Percentiles rank a stretch among this genome's conserved stretches.
These are phyloP conservation scores for Garra rufa DNA, from an alignment of 2,113 vertebrate genomes.

Conservation along the genomic window DNA sequence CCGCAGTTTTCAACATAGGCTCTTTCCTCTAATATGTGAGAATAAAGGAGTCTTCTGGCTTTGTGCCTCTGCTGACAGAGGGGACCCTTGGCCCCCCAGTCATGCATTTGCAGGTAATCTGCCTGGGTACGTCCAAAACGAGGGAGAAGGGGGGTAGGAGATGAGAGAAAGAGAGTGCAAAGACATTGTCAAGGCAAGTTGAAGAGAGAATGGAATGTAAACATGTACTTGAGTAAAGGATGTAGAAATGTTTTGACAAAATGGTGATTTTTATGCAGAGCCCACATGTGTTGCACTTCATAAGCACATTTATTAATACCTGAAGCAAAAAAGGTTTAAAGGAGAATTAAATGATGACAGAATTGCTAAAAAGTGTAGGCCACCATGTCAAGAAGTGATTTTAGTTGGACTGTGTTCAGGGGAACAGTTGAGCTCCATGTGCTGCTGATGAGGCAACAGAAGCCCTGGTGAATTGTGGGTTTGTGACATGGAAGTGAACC, in stretches of 20 bases:
- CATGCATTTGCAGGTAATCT: conserved; percentile 68
- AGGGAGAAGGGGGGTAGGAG: conserved; percentile 11
- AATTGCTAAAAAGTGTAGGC: not conserved
- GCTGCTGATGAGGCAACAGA: conserved; percentile 39
- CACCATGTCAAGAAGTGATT: not conserved
- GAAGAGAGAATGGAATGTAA: conserved; percentile 63
- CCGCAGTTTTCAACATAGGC: conserved; percentile 51
- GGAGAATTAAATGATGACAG: not conserved
- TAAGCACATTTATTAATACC: not conserved
- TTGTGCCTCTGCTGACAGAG: conserved; percentile 65
- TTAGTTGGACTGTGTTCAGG: not conserved
- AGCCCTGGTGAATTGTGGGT: conserved; percentile 18
- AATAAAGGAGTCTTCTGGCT: conserved; percentile 54
- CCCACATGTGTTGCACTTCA: not conserved
- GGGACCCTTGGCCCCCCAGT: conserved; percentile 62
- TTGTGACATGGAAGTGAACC: conserved; percentile 58
- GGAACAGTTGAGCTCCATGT: conserved; percentile 28
- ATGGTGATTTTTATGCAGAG: not conserved
- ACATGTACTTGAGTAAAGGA: conserved; percentile 61
- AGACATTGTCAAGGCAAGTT: conserved; percentile 64
- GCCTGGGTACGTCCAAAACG: conserved; percentile 61
- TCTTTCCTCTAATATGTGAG: conserved; percentile 50
- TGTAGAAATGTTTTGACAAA: conserved; percentile 49
- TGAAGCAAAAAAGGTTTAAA: not conserved
- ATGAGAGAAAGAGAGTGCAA: conserved; percentile 62